Evolutionary conservation across 2,888 invertebrate genomes (phyloP), one percentile per base, ranked within the genome.

Genomic region (Piscicola geometra): DNA sequence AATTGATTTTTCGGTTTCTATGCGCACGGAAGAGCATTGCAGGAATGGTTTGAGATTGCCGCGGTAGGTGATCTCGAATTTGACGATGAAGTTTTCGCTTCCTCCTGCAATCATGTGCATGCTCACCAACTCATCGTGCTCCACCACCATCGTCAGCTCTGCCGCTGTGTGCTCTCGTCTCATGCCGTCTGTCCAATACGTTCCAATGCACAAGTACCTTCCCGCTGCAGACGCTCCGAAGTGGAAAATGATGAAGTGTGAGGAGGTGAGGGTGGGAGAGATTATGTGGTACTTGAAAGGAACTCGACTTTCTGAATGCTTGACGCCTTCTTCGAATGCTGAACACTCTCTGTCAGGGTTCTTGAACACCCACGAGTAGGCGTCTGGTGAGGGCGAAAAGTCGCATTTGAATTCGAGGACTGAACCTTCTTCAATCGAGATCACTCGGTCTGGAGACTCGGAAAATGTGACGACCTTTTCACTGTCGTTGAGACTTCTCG

Each of bases 341-440:
- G 28, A 50, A 52, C 71, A 71, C 1, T 28, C 3, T 50, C 41
- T 18, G 30, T 50, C 47, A 32, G 25, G 52, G 50, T 50, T 50
- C 25, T 30, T 52, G 33, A 52, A 52, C 25, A 50, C 52, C 71
- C 71, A 71, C 1, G 1, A 52, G 25, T 30, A 71, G 28, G 28
- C 21, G 50, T 52, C 33, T 12, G 71, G 71, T 1, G 30, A 12
- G 2, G 71, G 71, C 9, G 25, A n/a, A 52, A 71, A 28, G 32
- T 71, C 71, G 71, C 71, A 71, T 21, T 32, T n/a, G 41, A 71
- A 71, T 25, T 71, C 71, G 15, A 71, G 32, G 35, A 25, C 41
- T 1, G 52, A 25, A 1, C 21, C 28, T 30, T 25, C 25, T 28
- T 71, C 33, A 21, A 52, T 21, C 25, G n/a, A n/a, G 30, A 71